These are phyloP conservation scores for Bhutanitis thaidina DNA, from an alignment of 2,888 invertebrate species.

Conservation along the genomic window DNA sequence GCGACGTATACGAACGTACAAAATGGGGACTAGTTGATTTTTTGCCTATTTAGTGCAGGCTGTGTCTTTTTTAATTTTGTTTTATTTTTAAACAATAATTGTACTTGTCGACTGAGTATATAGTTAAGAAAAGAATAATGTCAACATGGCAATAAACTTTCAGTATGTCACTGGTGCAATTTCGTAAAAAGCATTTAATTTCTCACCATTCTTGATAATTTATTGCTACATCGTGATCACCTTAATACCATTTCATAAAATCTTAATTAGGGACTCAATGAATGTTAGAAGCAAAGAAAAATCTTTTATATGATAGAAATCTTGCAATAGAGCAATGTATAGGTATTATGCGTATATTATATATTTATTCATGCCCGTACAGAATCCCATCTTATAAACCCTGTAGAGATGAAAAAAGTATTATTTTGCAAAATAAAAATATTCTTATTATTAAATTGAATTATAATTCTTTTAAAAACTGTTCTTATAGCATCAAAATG, in stretches of 20 bases:
- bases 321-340: slow-evolving; percentile 14
- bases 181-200: slow-evolving; percentile 68
- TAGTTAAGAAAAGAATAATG: slow-evolving; percentile 54
- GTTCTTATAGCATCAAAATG: neutral
- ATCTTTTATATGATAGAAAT: slow-evolving; percentile 19
- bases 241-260: slow-evolving; percentile 8
- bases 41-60: slow-evolving; percentile 14
- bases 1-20: slow-evolving; percentile 21
- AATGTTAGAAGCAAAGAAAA: neutral
- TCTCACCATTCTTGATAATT: slow-evolving; percentile 23
- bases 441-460: too few relatives aligned
- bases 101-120: slow-evolving; percentile 68
- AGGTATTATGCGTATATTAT: neutral
- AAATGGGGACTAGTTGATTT: slow-evolving; percentile 1
- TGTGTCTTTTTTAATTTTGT: slow-evolving; percentile 35
- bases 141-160: slow-evolving; percentile 41
- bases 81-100: slow-evolving; percentile 58
- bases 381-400: slow-evolving; percentile 11
- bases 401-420: too few relatives aligned
- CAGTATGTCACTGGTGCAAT: slow-evolving; percentile 51
- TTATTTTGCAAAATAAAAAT: too few relatives aligned
- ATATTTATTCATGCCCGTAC: slow-evolving; percentile 5
- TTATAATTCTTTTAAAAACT: too few relatives aligned
- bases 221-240: slow-evolving; percentile 1
- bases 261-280: slow-evolving; percentile 14